Base-by-base conservation (phyloP, 2,797 vertebrate species). In the Pogonophryne albipinna region DNA sequence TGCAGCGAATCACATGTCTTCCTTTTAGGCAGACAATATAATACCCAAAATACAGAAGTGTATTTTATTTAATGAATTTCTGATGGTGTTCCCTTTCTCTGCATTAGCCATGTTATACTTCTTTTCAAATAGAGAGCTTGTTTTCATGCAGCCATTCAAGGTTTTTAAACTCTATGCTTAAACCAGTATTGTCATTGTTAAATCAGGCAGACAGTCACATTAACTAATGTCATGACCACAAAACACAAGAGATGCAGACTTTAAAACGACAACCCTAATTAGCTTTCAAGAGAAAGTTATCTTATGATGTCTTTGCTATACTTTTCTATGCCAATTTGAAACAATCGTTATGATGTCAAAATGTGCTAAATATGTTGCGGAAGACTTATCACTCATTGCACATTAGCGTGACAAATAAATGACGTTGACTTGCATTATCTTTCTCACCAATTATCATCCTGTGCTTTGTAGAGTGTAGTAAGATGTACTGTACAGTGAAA, bases 341-440 rank as follows among this genome's bases (percentile, higher is more conserved):
- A 66, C 62, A 62, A 71, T 34, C 49, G 2, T 63, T 71, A 45
- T 61, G 38, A 16, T 45, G n/a, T 15, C 12, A 55, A 38, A 38
- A 38, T 38, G 14, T 77, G 57, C 20, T 70, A 3, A 19, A 41
- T 49, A 10, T 65, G 58, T 44, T 66, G 66, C 31, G 45, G 47
- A 41, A 70, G 41, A 46, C 69, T 31, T 14, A 50, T 77, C 42
- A 15, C 31, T 64, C 65, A 55, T 69, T 68, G 19, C 57, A 50
- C 34, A 42, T 71, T 71, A 42, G 0, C 72, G 57, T 59, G 13
- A 50, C 27, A 50, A 23, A 1, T 68, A 61, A 42, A 69, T 73
- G 4, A 46, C 41, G 34, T 11, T 46, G 16, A 65, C 17, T 57
- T 59, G 0, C 19, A 20, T 14, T 66, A 10, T 61, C 57, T 38